Evolutionary conservation across 2,797 vertebrate species (phyloP).

Genomic region (Pempheris klunzingeri): DNA sequence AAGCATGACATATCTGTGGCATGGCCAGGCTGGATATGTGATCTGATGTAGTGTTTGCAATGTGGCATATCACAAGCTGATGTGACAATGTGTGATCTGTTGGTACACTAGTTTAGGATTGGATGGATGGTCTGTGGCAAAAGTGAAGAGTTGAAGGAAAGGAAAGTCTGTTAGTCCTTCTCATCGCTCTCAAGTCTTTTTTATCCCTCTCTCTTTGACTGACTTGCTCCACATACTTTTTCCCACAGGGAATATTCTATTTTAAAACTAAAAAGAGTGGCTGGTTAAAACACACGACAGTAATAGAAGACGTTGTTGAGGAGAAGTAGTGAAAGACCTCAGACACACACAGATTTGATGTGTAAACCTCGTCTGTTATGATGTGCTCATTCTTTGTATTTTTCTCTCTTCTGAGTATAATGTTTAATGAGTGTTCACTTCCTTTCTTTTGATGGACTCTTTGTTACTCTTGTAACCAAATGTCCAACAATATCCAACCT

Average conservation of each 20-base stretch:
- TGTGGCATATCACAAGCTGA: background rate
- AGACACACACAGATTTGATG: background rate
- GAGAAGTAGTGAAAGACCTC: background rate
- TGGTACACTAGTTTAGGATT: background rate
- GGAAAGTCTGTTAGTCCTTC: background rate
- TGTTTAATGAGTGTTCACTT: background rate
- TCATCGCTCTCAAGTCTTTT: slow-evolving; percentile 13
- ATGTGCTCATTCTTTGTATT: background rate
- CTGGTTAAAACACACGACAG: slow-evolving; percentile 25
- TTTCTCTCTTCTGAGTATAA: background rate
- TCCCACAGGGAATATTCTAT: slow-evolving; percentile 46
- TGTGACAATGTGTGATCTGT: slow-evolving; percentile 9
- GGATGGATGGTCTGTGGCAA: background rate
- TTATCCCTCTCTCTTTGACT: slow-evolving; percentile 18
- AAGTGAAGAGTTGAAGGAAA: background rate
- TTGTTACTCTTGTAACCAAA: background rate
- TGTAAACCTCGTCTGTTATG: background rate
- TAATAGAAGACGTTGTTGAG: background rate
- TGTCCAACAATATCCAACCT: background rate
- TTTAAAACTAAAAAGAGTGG: slow-evolving; percentile 39
- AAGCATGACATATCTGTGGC: background rate
- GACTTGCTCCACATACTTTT: slow-evolving; percentile 26
- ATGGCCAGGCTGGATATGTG: background rate
- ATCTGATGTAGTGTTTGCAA: background rate
- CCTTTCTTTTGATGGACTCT: too few relatives aligned